Conservation (phyloP, 92 coral and sea anemone genomes). For the Ricordea florida region DNA sequence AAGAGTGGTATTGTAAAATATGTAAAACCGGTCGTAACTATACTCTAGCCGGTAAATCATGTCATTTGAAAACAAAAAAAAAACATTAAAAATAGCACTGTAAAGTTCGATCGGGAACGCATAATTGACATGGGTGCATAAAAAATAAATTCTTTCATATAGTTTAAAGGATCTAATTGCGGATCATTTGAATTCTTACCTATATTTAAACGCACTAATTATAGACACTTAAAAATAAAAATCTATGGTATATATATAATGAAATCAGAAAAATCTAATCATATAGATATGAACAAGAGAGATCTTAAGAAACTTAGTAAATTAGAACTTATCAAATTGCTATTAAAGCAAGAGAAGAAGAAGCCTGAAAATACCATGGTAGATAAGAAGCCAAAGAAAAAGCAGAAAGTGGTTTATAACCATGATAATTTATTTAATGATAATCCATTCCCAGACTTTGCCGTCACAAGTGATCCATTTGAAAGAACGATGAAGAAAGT, state of each 20-base stretch:
- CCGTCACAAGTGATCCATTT: too few relatives aligned
- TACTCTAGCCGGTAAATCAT: not conserved
- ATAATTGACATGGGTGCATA: not conserved
- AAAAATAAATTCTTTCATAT: not conserved
- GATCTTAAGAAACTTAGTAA: slow-evolving; percentile 11
- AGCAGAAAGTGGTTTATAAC: too few relatives aligned
- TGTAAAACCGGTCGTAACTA: not conserved
- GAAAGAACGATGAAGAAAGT: too few relatives aligned
- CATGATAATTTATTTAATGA: too few relatives aligned
- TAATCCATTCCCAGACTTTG: too few relatives aligned
- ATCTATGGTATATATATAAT: not conserved
- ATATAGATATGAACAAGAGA: slow-evolving; percentile 14
- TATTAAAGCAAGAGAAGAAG: slow-evolving; percentile 6
- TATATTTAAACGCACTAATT: not conserved
- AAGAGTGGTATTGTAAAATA: slow-evolving; percentile 2
- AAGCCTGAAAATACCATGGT: not conserved
- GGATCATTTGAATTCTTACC: not conserved
- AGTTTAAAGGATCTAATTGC: not conserved
- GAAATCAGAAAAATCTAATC: not conserved
- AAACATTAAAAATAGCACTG: not conserved
- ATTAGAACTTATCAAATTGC: slow-evolving; percentile 5
- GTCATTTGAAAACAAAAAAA: slow-evolving; percentile 6
- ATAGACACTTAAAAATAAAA: not conserved
- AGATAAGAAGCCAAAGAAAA: too few relatives aligned
- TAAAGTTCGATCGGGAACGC: not conserved